These are phyloP conservation scores for Drosophila setifemur DNA, from an alignment of 1,140 invertebrate species.

Conservation along the genomic window DNA sequence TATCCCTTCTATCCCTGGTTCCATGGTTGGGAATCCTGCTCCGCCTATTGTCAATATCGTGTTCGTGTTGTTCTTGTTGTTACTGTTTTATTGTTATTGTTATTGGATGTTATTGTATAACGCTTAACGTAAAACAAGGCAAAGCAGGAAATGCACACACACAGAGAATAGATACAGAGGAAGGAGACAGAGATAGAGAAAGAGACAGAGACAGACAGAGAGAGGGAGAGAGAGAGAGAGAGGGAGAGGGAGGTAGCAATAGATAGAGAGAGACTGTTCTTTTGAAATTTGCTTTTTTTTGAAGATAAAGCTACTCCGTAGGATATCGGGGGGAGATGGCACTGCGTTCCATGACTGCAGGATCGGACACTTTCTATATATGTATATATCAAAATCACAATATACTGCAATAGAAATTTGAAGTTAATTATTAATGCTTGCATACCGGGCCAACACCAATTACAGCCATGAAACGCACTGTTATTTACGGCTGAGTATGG, in stretches of 20 bases:
- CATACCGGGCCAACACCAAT: too few species aligned
- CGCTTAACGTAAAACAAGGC: conserved; percentile 38
- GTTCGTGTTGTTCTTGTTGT: conserved; percentile 36
- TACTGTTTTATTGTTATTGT: conserved; percentile 14
- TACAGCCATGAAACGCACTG: too few species aligned
- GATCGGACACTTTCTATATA: too few species aligned
- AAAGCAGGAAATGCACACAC: conserved; percentile 27
- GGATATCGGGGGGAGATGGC: background rate
- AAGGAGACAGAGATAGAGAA: conserved; percentile 8
- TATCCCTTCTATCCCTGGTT: conserved; percentile 9
- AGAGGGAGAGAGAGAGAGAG: background rate
- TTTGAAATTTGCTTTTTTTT: background rate
- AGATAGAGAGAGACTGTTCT: background rate
- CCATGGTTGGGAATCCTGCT: conserved; percentile 4
- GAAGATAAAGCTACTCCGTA: background rate
- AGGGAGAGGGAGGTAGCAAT: background rate
- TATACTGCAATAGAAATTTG: too few species aligned
- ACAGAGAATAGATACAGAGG: conserved; percentile 11
- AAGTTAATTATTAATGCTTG: too few species aligned
- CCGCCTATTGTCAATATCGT: conserved; percentile 37
- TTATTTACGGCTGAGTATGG: too few species aligned
- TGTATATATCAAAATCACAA: too few species aligned
- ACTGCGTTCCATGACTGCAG: background rate
- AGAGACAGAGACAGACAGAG: background rate
- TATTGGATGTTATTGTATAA: conserved; percentile 34